Evolutionary conservation across 2,113 vertebrate species (phyloP).

Genomic region (Carassius carassius): DNA sequence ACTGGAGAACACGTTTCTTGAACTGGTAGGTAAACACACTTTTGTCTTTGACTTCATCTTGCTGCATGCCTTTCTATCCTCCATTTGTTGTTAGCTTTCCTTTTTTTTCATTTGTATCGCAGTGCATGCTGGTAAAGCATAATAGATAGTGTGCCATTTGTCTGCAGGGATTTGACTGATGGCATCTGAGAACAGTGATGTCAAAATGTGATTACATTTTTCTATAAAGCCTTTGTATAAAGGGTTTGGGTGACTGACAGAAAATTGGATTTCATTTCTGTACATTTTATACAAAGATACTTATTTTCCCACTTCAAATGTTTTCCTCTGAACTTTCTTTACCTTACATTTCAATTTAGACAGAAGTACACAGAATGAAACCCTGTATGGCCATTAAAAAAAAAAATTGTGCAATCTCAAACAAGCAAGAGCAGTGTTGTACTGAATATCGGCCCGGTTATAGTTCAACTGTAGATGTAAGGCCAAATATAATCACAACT

Average conservation of each 20-base stretch:
- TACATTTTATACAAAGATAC: slow-evolving; percentile 13
- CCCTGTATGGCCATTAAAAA: neutral
- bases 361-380: neutral
- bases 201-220: slow-evolving; percentile 10
- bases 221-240: neutral
- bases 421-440: neutral
- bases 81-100: slow-evolving; percentile 60
- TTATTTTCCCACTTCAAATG: neutral
- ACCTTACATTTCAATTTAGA: neutral
- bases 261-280: neutral
- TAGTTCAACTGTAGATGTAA: neutral
- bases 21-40: slow-evolving; percentile 86
- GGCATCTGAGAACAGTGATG: slow-evolving; percentile 17
- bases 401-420: neutral
- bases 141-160: slow-evolving; percentile 17
- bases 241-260: neutral
- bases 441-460: neutral
- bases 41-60: slow-evolving; percentile 65
- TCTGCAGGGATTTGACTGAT: neutral
- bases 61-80: slow-evolving; percentile 61
- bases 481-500: neutral
- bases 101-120: neutral
- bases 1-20: slow-evolving; percentile 87
- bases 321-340: neutral
- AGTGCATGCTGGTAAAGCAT: neutral